Percentiles rank a stretch among this genome's conserved stretches.
These are phyloP conservation scores for Eulithis prunata DNA, from an alignment of 2,888 invertebrate species.

Conservation along the genomic window DNA sequence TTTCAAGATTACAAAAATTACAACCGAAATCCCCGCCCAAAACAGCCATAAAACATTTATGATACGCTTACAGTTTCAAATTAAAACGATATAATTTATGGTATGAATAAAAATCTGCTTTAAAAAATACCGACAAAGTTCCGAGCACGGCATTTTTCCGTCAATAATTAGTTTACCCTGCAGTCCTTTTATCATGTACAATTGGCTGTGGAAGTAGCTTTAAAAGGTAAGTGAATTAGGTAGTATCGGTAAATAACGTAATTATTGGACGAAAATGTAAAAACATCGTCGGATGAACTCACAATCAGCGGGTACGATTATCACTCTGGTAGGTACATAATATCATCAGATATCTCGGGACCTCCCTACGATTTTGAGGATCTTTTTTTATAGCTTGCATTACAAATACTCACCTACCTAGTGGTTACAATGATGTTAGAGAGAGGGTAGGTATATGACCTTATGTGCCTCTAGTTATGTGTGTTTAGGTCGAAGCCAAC, in stretches of 20 bases:
- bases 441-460: too few relatives aligned
- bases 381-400: too few relatives aligned
- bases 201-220: conserved; percentile 27
- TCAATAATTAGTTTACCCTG: conserved; percentile 50
- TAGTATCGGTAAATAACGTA: background rate
- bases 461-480: too few relatives aligned
- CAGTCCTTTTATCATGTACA: conserved; percentile 40
- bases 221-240: conserved; percentile 6
- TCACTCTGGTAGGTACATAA: too few relatives aligned
- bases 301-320: too few relatives aligned
- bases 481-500: too few relatives aligned
- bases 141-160: conserved; percentile 46
- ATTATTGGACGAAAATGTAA: background rate
- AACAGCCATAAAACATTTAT: conserved; percentile 43
- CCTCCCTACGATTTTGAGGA: too few relatives aligned
- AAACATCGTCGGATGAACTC: too few relatives aligned
- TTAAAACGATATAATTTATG: conserved; percentile 44
- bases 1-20: conserved; percentile 32
- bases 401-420: too few relatives aligned
- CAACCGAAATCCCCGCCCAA: conserved; percentile 35
- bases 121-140: conserved; percentile 44
- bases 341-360: too few relatives aligned
- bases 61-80: conserved; percentile 40
- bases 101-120: conserved; percentile 46
- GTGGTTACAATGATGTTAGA: too few relatives aligned